phyloP scores from a whole-genome alignment of 2,113 vertebrate genomes.

The Hyperoodon ampullatus region DNA sequence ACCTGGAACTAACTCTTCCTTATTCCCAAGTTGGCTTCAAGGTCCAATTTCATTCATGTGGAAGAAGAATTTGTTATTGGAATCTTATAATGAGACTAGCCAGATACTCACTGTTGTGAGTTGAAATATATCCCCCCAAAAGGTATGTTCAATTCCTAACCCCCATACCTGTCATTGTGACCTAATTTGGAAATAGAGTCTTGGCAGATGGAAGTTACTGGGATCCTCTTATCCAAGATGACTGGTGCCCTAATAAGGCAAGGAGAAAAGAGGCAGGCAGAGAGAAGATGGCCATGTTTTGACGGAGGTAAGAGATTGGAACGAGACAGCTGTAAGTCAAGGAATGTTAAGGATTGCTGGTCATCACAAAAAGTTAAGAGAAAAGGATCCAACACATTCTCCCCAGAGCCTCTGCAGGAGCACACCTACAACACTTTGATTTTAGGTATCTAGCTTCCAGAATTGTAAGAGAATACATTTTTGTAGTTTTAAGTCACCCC shows the following conservation, averaged over 20 bases:
- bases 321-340: accelerated
- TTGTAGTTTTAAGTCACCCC: neutral
- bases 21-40: neutral
- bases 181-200: neutral
- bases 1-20: accelerated
- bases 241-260: no score
- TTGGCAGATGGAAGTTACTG: neutral
- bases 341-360: no score
- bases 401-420: no score
- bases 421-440: no score
- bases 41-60: no score
- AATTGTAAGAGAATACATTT: neutral
- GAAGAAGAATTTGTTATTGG: neutral
- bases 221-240: neutral
- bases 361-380: neutral
- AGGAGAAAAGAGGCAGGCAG: neutral
- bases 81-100: neutral
- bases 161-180: no score
- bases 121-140: neutral
- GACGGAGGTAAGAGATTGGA: neutral
- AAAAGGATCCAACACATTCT: accelerated
- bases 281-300: no score
- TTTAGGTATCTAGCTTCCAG: neutral
- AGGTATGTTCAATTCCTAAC: neutral
- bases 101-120: accelerated